Evolutionary conservation across 2,113 vertebrate species (phyloP).

Genomic region (Tenebrosternarchus preto): DNA sequence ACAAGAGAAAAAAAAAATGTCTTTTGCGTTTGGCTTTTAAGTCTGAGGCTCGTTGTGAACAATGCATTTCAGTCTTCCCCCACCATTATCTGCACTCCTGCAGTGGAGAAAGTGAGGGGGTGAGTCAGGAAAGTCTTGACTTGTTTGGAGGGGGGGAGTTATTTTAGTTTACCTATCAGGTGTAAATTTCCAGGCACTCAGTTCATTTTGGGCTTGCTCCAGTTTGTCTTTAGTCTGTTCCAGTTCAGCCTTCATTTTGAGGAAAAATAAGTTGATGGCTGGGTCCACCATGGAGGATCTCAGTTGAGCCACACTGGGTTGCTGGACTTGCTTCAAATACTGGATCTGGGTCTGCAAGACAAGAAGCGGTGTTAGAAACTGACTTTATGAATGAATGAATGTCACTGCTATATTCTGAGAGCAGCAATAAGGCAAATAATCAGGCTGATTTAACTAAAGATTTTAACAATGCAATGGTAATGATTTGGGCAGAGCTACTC

Average conservation of each 20-base stretch:
- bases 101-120: conserved; percentile 94
- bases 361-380: conserved; percentile 50
- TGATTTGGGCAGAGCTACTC: background rate
- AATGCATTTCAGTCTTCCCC: conserved; percentile 92
- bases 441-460: background rate
- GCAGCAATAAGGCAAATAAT: background rate
- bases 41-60: conserved; percentile 98
- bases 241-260: conserved; percentile 99
- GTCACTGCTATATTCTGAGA: background rate
- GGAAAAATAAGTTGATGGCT: conserved; percentile 99
- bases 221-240: conserved; percentile 99
- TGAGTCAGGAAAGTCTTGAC: conserved; percentile 99
- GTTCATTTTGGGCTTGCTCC: conserved; percentile 99
- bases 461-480: background rate
- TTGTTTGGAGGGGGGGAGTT: conserved; percentile 86
- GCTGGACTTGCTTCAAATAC: conserved; percentile 99
- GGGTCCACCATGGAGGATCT: conserved; percentile 99
- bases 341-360: conserved; percentile 95
- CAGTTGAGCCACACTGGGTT: conserved; percentile 96
- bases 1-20: conserved; percentile 81
- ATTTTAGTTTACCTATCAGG: conserved; percentile 99
- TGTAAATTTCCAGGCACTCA: conserved; percentile 99
- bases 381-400: conserved; percentile 53
- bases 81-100: conserved; percentile 90
- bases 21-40: conserved; percentile 86